Conservation (phyloP, 92 coral and sea anemone genomes). For the Virgularia gustaviana region DNA sequence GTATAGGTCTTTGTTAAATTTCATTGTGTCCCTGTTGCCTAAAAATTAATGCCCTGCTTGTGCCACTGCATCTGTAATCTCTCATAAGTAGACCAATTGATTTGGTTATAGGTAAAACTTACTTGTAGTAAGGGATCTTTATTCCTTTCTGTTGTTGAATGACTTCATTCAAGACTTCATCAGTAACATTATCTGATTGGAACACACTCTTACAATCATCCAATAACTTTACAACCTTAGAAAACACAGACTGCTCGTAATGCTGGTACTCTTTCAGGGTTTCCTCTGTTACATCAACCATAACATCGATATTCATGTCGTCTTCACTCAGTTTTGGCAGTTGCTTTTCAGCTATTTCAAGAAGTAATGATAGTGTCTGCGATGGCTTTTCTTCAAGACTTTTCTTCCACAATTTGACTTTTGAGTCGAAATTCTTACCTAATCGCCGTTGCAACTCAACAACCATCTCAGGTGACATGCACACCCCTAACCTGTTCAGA, state of each 20-base stretch:
- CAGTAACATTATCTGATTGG: neutral
- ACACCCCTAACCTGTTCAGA: constrained; percentile 52
- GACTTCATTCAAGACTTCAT: constrained; percentile 30
- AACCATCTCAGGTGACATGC: constrained; percentile 59
- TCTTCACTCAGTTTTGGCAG: constrained; percentile 3
- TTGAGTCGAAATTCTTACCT: constrained; percentile 47
- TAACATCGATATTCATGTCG: constrained; percentile 28
- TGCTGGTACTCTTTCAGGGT: constrained; percentile 23
- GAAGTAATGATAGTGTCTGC: constrained; percentile 8
- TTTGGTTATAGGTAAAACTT: too few relatives aligned
- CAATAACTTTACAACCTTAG: neutral
- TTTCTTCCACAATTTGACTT: constrained; percentile 47
- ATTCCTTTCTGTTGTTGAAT: neutral
- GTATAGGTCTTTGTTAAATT: too few relatives aligned
- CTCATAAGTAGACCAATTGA: too few relatives aligned
- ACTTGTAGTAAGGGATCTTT: too few relatives aligned
- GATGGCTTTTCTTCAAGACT: constrained; percentile 44
- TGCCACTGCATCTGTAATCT: too few relatives aligned
- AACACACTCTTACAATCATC: neutral
- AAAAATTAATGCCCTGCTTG: too few relatives aligned
- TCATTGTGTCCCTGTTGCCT: too few relatives aligned
- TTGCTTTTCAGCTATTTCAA: constrained; percentile 38
- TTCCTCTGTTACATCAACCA: constrained; percentile 17
- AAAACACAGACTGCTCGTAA: neutral
- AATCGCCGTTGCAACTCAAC: constrained; percentile 30